Evolutionary conservation across 1,140 invertebrate genomes (phyloP).

Genomic region (Drosophila kohkoa): DNA sequence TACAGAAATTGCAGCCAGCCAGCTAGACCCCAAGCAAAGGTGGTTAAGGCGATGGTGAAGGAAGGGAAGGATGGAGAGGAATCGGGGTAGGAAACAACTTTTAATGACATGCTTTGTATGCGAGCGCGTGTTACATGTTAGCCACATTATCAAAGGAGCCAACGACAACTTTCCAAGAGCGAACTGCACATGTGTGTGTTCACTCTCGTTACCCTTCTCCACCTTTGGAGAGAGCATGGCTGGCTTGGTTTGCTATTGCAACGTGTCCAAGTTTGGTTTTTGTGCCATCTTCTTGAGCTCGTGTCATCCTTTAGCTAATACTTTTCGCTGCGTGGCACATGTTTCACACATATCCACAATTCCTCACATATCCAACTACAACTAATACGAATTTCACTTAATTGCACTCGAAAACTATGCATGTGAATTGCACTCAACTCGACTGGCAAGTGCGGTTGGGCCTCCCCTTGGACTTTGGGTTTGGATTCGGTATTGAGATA

Average conservation of each 20-base stretch:
- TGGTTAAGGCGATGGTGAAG: not conserved
- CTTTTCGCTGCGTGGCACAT: slow-evolving; percentile 61
- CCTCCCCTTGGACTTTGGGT: slow-evolving; percentile 17
- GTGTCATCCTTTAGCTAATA: slow-evolving; percentile 65
- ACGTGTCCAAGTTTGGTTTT: slow-evolving; percentile 70
- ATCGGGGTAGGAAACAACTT: slow-evolving; percentile 51
- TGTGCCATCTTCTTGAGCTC: slow-evolving; percentile 44
- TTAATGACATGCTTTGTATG: slow-evolving; percentile 81
- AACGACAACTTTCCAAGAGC: slow-evolving; percentile 56
- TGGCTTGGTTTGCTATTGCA: slow-evolving; percentile 30
- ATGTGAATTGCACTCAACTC: slow-evolving; percentile 77
- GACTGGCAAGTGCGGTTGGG: slow-evolving; percentile 56
- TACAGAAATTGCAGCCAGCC: slow-evolving; percentile 28
- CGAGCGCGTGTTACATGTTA: slow-evolving; percentile 72
- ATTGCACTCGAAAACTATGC: slow-evolving; percentile 80
- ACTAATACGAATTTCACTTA: slow-evolving; percentile 81
- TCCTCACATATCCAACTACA: slow-evolving; percentile 30
- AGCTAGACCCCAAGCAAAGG: not conserved
- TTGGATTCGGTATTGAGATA: not conserved
- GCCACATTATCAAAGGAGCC: slow-evolving; percentile 74
- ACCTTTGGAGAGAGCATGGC: slow-evolving; percentile 13
- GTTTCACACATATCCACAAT: slow-evolving; percentile 13
- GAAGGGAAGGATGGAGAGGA: too few species aligned
- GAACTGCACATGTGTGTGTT: slow-evolving; percentile 3
- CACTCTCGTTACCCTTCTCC: not conserved